These are phyloP conservation scores for Chrysogorgia sp. DNA, from an alignment of 92 coral and sea anemone species.

Conservation along the genomic window DNA sequence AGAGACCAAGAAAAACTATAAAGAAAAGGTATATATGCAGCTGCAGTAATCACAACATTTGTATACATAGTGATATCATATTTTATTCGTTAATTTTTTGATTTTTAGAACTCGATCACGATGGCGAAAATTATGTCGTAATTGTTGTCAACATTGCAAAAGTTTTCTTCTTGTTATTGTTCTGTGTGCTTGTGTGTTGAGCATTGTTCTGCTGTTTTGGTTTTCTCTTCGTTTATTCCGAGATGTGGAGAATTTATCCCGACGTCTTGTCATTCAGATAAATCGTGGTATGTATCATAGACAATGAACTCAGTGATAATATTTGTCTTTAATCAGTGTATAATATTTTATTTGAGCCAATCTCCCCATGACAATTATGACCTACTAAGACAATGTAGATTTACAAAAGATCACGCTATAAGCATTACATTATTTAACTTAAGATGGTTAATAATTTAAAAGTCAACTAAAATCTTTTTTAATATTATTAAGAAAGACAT, in stretches of 20 bases:
- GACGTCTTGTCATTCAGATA: constrained; percentile 35
- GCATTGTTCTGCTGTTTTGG: constrained; percentile 29
- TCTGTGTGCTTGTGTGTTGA: constrained; percentile 30
- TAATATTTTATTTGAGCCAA: too few species aligned
- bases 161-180: constrained; percentile 17
- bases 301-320: too few species aligned
- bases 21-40: constrained; percentile 16
- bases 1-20: constrained; percentile 28
- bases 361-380: too few species aligned
- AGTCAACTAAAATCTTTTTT: too few species aligned
- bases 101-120: constrained; percentile 33
- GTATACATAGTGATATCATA: background rate
- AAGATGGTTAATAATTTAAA: too few species aligned
- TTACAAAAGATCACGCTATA: too few species aligned
- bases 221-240: constrained; percentile 26
- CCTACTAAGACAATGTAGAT: too few species aligned
- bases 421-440: too few species aligned
- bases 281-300: constrained; percentile 25
- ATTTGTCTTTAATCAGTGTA: too few species aligned
- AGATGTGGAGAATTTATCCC: constrained; percentile 35
- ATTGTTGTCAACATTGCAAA: constrained; percentile 26
- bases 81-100: background rate
- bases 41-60: constrained; percentile 9
- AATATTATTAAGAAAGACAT: too few species aligned
- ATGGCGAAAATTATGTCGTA: constrained; percentile 23